Conservation (phyloP, 2,797 vertebrate species). For the Clarias pachynema region DNA sequence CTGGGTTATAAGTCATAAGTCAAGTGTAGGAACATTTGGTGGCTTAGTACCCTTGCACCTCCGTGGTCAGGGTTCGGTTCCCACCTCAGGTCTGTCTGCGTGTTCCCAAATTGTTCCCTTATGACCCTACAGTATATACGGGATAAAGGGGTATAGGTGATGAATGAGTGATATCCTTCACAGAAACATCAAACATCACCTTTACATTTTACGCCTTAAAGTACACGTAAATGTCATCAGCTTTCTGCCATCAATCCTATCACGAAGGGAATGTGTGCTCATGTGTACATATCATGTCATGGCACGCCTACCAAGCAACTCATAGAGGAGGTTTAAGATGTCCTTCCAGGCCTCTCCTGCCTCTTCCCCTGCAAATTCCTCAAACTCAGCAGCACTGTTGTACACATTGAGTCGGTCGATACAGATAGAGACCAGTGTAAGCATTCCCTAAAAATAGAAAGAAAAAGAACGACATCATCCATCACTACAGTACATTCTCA, state of each 20-base stretch:
- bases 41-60: too few relatives aligned
- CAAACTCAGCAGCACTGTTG: slow-evolving; percentile 91
- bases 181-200: too few relatives aligned
- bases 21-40: too few relatives aligned
- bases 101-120: too few relatives aligned
- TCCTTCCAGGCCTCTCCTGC: slow-evolving; percentile 90
- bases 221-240: not conserved
- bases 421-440: slow-evolving; percentile 90
- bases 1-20: not conserved
- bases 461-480: slow-evolving; percentile 8
- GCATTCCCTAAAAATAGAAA: slow-evolving; percentile 85
- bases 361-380: slow-evolving; percentile 87
- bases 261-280: not conserved
- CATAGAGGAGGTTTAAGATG: slow-evolving; percentile 94
- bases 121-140: too few relatives aligned
- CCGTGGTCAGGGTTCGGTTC: too few relatives aligned
- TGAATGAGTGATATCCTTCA: too few relatives aligned
- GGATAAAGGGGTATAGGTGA: too few relatives aligned
- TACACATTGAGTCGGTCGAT: slow-evolving; percentile 96
- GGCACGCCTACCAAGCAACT: slow-evolving; percentile 84
- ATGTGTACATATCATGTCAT: not conserved
- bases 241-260: not conserved
- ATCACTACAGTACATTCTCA: slow-evolving; percentile 4
- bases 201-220: not conserved
- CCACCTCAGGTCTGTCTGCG: too few relatives aligned